phyloP scores from a whole-genome alignment of 2,797 vertebrate genomes.

The Myotis vivesi region DNA sequence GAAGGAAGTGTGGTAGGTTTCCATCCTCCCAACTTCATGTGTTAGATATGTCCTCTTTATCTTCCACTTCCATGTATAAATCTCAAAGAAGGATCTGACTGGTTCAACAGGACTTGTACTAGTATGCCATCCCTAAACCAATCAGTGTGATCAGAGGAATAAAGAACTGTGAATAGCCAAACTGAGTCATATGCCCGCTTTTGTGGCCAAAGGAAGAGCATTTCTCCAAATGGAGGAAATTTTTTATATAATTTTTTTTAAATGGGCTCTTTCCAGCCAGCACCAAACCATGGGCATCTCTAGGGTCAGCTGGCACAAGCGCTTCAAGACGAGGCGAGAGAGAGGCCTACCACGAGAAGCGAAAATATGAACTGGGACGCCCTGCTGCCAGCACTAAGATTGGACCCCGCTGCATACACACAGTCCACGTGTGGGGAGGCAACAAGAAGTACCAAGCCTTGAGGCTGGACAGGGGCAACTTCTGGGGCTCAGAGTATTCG shows the following conservation, averaged over 20 bases:
- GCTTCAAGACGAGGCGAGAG: too few species aligned
- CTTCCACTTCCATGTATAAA: neutral
- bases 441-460: too few species aligned
- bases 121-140: neutral
- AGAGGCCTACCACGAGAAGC: too few species aligned
- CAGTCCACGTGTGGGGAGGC: too few species aligned
- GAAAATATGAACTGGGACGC: too few species aligned
- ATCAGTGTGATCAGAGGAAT: neutral
- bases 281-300: too few species aligned
- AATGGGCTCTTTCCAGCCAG: neutral
- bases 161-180: neutral
- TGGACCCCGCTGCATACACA: too few species aligned
- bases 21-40: neutral
- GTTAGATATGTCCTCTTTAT: neutral
- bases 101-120: neutral
- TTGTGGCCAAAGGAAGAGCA: neutral
- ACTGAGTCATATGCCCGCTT: neutral
- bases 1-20: neutral
- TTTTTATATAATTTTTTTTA: neutral
- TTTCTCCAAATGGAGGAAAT: neutral
- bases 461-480: too few species aligned
- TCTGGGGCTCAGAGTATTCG: too few species aligned
- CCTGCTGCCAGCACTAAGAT: too few species aligned
- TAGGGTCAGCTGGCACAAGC: too few species aligned
- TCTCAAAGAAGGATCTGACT: neutral